Base-by-base conservation (phyloP, 2,888 invertebrate species). In the Matsumyia berberina region DNA sequence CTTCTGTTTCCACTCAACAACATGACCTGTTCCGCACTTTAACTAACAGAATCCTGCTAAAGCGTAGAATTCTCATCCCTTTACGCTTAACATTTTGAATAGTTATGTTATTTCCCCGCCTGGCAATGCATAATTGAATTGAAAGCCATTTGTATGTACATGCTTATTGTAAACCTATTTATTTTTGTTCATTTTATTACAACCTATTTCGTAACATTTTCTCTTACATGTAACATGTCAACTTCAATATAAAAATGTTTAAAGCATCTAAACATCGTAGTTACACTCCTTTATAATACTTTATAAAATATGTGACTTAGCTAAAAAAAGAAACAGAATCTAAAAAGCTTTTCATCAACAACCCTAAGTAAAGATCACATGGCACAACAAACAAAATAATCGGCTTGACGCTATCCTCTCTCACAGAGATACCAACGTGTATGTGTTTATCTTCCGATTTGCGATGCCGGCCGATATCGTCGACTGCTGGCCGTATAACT, bases 401-500 rank as follows among this genome's bases (percentile, higher is more conserved):
- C 19, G 44, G 24, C 35, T 44, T n/a, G 5, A 24, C 39, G 39
- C 37, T 17, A 44, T 29, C 12, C 46, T 29, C 15, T 3, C n/a
- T n/a, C n/a, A 42, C 12, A 39, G 8, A n/a, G 44, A n/a, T 35
- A 35, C 8, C 11, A 46, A 37, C 35, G 5, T 12, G 19, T 19
- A 29, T 11, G n/a, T 7, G 19, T 35, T 67, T 76, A 55, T 46
- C 67, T 64, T 33, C 57, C 70, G 0, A 73, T 53, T 67, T 86
- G 87, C 8, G 86, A 74, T 1, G 86, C 67, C 17, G 81, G 58
- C 0, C 85, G 78, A 46, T 60, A 82, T 35, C 76, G 67, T 17
- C 72, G 88, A 81, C 37, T 60, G 49, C 88, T 88, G 15, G 89
- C 87, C 69, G 88, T 89, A 9, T 90, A 88, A 53, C 90, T 90